These are phyloP conservation scores for Spodoptera frugiperda DNA, from an alignment of 1,140 invertebrate species.

Conservation along the genomic window DNA sequence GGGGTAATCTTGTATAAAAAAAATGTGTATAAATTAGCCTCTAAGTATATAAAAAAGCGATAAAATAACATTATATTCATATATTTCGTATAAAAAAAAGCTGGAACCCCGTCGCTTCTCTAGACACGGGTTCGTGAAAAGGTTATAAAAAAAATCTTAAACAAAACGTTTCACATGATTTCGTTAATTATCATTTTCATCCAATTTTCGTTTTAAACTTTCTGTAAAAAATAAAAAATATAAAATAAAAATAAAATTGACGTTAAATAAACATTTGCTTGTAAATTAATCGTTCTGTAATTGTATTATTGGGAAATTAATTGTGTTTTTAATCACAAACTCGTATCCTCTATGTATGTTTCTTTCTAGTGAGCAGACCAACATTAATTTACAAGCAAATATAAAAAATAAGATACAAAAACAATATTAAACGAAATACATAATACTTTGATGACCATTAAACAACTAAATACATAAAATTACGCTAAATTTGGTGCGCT, in stretches of 20 bases:
- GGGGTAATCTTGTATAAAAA: background rate
- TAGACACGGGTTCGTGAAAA: background rate
- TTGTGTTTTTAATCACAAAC: too few species aligned
- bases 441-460: slow-evolving; percentile 18
- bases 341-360: background rate
- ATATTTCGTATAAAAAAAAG: background rate
- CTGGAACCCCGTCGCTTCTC: background rate
- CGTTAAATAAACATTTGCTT: background rate
- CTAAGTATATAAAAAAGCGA: background rate
- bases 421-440: slow-evolving; percentile 16
- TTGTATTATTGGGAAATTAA: background rate
- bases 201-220: slow-evolving; percentile 36
- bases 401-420: slow-evolving; percentile 21
- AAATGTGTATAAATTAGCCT: slow-evolving; percentile 9
- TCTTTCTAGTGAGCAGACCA: background rate
- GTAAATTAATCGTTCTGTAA: background rate
- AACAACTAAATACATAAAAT: slow-evolving; percentile 29
- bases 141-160: slow-evolving; percentile 22
- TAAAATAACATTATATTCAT: background rate
- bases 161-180: slow-evolving; percentile 39
- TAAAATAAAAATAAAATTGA: slow-evolving; percentile 3
- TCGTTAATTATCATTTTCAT: slow-evolving; percentile 30
- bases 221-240: slow-evolving; percentile 43
- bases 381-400: background rate
- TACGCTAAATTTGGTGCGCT: slow-evolving; percentile 42